Evolutionary conservation across 2,113 vertebrate genomes (phyloP), one percentile per base, ranked within the genome.

Genomic region (Perca schrenkii): DNA sequence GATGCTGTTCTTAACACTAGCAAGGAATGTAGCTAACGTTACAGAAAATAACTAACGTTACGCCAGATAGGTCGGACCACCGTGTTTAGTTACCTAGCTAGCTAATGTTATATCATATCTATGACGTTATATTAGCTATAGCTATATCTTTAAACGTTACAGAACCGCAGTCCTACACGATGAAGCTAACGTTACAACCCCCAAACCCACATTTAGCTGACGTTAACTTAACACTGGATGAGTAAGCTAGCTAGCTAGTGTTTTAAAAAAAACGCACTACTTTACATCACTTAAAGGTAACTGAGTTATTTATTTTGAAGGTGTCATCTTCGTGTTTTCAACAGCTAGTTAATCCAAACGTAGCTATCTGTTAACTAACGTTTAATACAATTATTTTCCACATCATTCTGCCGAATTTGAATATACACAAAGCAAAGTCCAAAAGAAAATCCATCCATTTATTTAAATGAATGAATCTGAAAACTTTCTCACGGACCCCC

Each of bases 101-200:
- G 31, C 31, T 31, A 31, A 31, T 3, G 31, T 31, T 31, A 28
- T 28, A 28, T 28, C 28, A 28, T 2, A 28, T 28, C 28, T 2
- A 28, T 28, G 28, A 34, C 34, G 34, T 34, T 34, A 34, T 34
- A 34, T 34, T 34, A 34, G 34, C 34, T 6, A 34, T 6, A 4
- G 0, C 3, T 31, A 34, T 34, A 5, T 34, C 31, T 34, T 34
- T 34, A 34, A 34, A 34, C 31, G 31, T 34, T 34, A 34, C 34
- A 34, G 34, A 34, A 34, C 6, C 34, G 34, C 34, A 34, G 6
- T 34, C 34, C 34, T 34, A 34, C 31, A 6, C 52, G 62, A 43
- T n/a, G 75, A 65, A 47, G n/a, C 21, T 40, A 71, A 70, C 0
- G 53, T 47, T 71, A 17, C 76, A 85, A 66, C 87, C 84, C 86